These are phyloP conservation scores for Paramormyrops hopkinsi DNA, from an alignment of 2,797 vertebrate genomes.

Conservation along the genomic window DNA sequence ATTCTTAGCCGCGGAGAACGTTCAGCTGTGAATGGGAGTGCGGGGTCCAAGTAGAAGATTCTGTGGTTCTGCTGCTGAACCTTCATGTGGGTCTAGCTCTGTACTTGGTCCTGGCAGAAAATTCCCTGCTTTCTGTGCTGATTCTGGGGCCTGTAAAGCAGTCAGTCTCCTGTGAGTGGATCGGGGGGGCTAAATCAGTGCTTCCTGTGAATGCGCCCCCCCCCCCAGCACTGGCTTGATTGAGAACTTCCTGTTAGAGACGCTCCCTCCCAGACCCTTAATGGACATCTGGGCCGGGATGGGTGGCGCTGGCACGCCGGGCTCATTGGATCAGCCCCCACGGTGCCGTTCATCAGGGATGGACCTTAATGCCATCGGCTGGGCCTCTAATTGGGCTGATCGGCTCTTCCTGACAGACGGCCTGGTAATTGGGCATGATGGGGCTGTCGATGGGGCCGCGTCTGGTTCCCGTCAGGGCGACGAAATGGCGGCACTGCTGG, in stretches of 20 bases:
- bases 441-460: constrained; percentile 36
- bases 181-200: background rate
- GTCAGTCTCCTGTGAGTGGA: background rate
- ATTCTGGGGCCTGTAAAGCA: background rate
- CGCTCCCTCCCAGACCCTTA: background rate
- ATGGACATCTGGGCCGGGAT: constrained; percentile 42
- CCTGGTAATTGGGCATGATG: constrained; percentile 50
- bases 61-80: background rate
- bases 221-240: background rate
- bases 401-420: constrained; percentile 58
- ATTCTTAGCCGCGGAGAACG: background rate
- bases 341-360: constrained; percentile 43
- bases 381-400: constrained; percentile 50
- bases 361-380: constrained; percentile 45
- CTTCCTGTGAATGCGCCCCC: background rate
- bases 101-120: background rate
- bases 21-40: background rate
- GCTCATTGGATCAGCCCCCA: constrained; percentile 42
- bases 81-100: background rate
- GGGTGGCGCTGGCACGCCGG: constrained; percentile 36
- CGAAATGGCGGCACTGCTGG: background rate
- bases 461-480: constrained; percentile 51
- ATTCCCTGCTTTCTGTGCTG: background rate
- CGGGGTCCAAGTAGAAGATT: background rate
- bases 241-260: constrained; percentile 2